Conservation (phyloP, 1,140 invertebrate genomes). For the Agrypnia vestita region DNA sequence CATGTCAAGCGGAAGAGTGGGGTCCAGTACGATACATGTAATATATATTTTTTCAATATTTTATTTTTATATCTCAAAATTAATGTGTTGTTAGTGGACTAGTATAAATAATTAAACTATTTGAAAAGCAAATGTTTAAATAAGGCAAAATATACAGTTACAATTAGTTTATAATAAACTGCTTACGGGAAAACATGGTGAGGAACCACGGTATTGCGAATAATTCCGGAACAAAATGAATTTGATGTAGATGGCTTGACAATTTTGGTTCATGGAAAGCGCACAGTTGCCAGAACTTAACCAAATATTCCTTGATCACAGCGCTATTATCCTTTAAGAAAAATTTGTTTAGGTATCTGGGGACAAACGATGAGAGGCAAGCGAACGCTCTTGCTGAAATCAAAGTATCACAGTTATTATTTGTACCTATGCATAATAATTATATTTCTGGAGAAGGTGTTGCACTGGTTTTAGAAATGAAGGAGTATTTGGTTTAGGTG, state of each 20-base stretch:
- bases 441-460: no score
- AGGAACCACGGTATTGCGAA: slow-evolving; percentile 99
- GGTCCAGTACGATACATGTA: no score
- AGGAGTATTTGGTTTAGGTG: no score
- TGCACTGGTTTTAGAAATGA: no score
- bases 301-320: slow-evolving; percentile 97
- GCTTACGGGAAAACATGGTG: slow-evolving; percentile 99
- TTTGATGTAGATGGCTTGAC: slow-evolving; percentile 92
- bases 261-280: slow-evolving; percentile 96
- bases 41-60: no score
- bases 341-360: slow-evolving; percentile 97
- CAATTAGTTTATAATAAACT: no score
- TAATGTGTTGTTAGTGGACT: no score
- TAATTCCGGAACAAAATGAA: slow-evolving; percentile 97
- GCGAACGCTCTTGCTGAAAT: slow-evolving; percentile 92
- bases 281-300: slow-evolving; percentile 96
- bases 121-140: no score
- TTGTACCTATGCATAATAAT: not conserved
- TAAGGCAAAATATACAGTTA: no score
- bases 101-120: no score
- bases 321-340: slow-evolving; percentile 99
- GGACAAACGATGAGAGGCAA: slow-evolving; percentile 94
- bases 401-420: not conserved
- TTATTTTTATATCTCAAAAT: no score
- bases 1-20: no score